Conservation (phyloP, 2,113 vertebrate genomes). For the Nothobranchius kuhntae region DNA sequence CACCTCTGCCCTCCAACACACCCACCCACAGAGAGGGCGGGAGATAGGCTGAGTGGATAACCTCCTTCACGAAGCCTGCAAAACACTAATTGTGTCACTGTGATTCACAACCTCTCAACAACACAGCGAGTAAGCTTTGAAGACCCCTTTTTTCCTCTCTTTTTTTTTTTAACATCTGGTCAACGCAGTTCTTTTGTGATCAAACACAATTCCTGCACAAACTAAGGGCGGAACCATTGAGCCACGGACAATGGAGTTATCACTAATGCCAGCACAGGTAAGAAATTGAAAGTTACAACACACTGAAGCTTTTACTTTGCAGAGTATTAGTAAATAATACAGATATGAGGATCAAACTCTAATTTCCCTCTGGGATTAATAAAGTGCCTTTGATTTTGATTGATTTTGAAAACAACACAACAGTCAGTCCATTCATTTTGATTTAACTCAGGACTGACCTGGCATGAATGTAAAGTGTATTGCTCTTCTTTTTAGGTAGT, state of each 20-base stretch:
- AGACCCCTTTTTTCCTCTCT: neutral
- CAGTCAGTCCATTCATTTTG: too few relatives aligned
- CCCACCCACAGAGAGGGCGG: constrained; percentile 14
- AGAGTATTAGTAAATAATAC: too few relatives aligned
- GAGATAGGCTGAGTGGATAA: constrained; percentile 39
- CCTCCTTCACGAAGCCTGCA: constrained; percentile 58
- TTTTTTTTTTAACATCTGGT: neutral
- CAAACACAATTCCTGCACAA: neutral
- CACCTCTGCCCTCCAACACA: constrained; percentile 4
- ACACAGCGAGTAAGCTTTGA: constrained; percentile 2
- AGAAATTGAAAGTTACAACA: constrained; percentile 8
- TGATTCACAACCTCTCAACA: constrained; percentile 38
- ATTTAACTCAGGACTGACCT: too few relatives aligned
- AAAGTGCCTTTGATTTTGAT: too few relatives aligned
- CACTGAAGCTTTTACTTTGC: neutral
- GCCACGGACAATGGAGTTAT: constrained; percentile 64
- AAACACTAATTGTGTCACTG: constrained; percentile 40
- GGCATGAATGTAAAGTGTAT: too few relatives aligned
- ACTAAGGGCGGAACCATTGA: constrained; percentile 30
- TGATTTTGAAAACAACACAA: too few relatives aligned
- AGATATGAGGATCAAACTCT: too few relatives aligned
- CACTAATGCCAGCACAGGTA: constrained; percentile 70
- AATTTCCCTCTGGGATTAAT: too few relatives aligned
- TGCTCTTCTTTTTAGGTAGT: too few relatives aligned
- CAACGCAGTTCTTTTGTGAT: neutral